Percentiles rank a stretch among this genome's conserved stretches.
Conservation (phyloP, 2,113 vertebrate genomes). For the Dascyllus trimaculatus region DNA sequence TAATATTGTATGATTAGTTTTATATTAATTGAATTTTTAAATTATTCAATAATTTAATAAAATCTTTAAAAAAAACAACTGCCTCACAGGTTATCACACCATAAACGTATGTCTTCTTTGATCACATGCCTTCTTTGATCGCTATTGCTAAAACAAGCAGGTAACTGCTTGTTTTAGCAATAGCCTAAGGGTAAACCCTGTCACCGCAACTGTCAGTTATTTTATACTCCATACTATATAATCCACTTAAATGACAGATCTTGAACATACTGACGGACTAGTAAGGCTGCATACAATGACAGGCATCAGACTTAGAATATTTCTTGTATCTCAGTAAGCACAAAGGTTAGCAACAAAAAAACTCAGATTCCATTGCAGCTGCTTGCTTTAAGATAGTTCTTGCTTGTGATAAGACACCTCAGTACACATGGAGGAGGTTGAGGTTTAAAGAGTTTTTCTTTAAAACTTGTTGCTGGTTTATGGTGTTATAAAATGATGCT, state of each 20-base stretch:
- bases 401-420: too few relatives aligned
- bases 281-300: background rate
- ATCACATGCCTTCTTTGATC: background rate
- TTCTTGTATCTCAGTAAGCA: too few relatives aligned
- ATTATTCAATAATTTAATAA: background rate
- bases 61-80: too few relatives aligned
- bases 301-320: background rate
- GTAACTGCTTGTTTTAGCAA: background rate
- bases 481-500: too few relatives aligned
- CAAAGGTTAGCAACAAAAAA: too few relatives aligned
- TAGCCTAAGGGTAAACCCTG: background rate
- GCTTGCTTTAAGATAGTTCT: too few relatives aligned
- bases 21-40: background rate
- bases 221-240: background rate
- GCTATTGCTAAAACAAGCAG: background rate
- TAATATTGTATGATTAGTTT: background rate
- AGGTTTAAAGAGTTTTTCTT: too few relatives aligned
- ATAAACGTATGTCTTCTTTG: background rate
- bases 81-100: background rate
- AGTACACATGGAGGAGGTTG: too few relatives aligned
- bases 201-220: conserved; percentile 2
- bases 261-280: background rate
- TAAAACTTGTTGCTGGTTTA: too few relatives aligned
- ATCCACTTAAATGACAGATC: background rate
- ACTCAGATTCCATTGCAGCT: too few relatives aligned